A percentile compares a stretch with the other conserved stretches of the same genome.
Evolutionary conservation across 2,113 vertebrate genomes (phyloP).

Genomic region (Ictalurus punctatus): DNA sequence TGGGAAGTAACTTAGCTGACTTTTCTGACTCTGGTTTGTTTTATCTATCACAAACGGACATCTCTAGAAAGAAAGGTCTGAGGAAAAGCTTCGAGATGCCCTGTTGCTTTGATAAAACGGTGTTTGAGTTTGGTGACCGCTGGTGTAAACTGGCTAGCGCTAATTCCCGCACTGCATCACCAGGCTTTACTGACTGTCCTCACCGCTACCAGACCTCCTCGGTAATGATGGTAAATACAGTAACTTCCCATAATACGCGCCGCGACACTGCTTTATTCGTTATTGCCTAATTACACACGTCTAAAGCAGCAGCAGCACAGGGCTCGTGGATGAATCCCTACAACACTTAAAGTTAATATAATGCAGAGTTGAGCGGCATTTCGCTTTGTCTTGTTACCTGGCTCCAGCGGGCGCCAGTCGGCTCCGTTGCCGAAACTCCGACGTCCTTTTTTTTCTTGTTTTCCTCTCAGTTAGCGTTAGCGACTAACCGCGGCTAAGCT

Average conservation of each 20-base stretch:
- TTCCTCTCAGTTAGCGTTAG: conserved; percentile 57
- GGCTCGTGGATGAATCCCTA: not conserved
- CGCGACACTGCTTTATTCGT: not conserved
- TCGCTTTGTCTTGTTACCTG: conserved; percentile 47
- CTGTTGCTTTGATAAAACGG: not conserved
- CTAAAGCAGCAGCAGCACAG: not conserved
- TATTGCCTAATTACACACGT: not conserved
- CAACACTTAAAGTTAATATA: not conserved
- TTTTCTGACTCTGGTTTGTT: not conserved
- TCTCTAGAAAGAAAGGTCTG: not conserved
- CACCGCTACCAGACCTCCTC: not conserved
- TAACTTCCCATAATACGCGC: conserved; percentile 8
- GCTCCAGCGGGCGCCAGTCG: conserved; percentile 53
- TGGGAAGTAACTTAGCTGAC: conserved; percentile 2
- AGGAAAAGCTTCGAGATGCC: not conserved
- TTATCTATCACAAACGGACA: not conserved
- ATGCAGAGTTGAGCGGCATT: not conserved
- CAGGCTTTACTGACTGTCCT: conserved; percentile 25
- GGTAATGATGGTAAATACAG: not conserved
- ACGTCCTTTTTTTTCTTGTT: conserved; percentile 62
- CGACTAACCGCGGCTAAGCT: conserved; percentile 69
- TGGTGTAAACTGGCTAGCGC: not conserved
- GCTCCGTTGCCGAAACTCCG: conserved; percentile 52
- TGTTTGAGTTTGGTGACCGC: not conserved
- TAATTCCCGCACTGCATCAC: conserved; percentile 38